Conservation (phyloP, 2,888 invertebrate genomes). For the Parnassius apollo region DNA sequence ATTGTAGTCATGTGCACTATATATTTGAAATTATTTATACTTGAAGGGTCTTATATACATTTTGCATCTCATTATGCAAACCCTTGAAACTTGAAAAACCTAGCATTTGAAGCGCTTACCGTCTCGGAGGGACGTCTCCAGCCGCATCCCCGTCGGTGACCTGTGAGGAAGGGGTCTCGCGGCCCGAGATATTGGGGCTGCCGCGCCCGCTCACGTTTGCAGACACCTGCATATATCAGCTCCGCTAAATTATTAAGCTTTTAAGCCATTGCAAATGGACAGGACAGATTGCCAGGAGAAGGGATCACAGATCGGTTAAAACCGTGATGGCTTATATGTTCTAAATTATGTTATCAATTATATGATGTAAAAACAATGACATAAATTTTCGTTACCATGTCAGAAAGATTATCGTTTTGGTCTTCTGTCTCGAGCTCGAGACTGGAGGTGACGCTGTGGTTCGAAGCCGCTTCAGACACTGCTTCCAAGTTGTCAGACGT, state of each 20-base stretch:
- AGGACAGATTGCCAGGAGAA: too few species aligned
- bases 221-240: conserved; percentile 74
- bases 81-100: background rate
- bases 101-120: conserved; percentile 39
- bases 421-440: conserved; percentile 93
- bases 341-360: background rate
- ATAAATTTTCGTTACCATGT: conserved; percentile 86
- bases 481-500: conserved; percentile 97
- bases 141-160: conserved; percentile 89
- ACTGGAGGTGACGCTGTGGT: conserved; percentile 96
- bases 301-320: too few species aligned
- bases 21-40: too few species aligned
- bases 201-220: conserved; percentile 96
- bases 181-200: conserved; percentile 96
- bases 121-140: conserved; percentile 67
- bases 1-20: too few species aligned
- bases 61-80: too few species aligned
- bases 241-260: too few species aligned
- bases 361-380: background rate
- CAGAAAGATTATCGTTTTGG: conserved; percentile 96
- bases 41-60: too few species aligned
- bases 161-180: conserved; percentile 97
- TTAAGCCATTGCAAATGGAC: too few species aligned
- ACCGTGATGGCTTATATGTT: too few species aligned
- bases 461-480: conserved; percentile 96